phyloP scores from a whole-genome alignment of 2,888 invertebrate genomes.

The Hypolimnas misippus region DNA sequence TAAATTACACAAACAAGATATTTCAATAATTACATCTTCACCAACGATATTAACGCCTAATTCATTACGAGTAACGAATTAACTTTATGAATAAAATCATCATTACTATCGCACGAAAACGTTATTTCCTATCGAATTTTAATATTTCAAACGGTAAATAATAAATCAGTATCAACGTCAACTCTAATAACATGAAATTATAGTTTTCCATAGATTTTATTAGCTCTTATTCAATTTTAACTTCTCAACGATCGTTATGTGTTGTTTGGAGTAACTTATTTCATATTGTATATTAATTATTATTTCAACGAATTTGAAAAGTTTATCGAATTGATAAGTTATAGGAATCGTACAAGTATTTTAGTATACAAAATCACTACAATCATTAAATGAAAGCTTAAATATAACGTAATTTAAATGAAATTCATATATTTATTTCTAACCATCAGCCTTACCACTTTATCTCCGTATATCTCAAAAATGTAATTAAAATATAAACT shows the following conservation, averaged over 20 bases:
- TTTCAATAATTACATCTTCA: constrained; percentile 1
- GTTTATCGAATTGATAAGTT: not conserved
- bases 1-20: not conserved
- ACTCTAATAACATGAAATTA: not conserved
- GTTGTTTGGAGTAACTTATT: not conserved
- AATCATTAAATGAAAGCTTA: too few species aligned
- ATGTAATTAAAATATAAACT: too few species aligned
- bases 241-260: not conserved
- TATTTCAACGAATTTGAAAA: not conserved
- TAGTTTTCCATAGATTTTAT: not conserved
- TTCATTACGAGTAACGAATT: not conserved
- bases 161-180: constrained; percentile 9
- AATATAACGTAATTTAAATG: too few species aligned
- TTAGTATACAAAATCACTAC: too few species aligned
- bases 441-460: too few species aligned
- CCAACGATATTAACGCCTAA: not conserved
- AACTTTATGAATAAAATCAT: constrained; percentile 9
- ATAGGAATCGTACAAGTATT: not conserved
- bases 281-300: not conserved
- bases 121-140: not conserved
- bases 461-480: too few species aligned
- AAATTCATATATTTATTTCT: too few species aligned
- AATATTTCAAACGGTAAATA: constrained; percentile 3
- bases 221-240: not conserved
- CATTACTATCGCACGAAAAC: not conserved